phyloP scores from a whole-genome alignment of 1,140 invertebrate genomes.

The Diabrotica undecimpunctata region DNA sequence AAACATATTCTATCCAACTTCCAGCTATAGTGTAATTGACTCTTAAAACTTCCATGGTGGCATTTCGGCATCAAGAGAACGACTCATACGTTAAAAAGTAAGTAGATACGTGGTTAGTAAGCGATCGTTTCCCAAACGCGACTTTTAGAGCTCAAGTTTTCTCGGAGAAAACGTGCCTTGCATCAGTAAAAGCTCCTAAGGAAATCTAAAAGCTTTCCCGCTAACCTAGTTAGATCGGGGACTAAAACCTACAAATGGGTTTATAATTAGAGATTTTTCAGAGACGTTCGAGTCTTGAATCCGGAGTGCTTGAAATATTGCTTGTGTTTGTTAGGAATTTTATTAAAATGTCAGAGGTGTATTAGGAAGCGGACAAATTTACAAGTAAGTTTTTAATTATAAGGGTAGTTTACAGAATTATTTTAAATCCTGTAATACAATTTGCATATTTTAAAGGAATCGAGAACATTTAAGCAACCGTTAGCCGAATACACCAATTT shows the following conservation, averaged over 20 bases:
- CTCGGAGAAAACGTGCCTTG: slow-evolving; percentile 7
- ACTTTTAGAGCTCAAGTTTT: slow-evolving; percentile 12
- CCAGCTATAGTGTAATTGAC: slow-evolving; percentile 7
- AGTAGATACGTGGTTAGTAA: slow-evolving; percentile 21
- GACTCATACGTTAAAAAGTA: slow-evolving; percentile 24
- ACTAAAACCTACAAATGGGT: slow-evolving; percentile 25
- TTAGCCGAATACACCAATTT: no score
- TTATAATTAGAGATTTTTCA: slow-evolving; percentile 20
- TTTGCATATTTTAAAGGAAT: no score
- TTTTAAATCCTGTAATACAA: no score
- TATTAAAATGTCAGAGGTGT: no score
- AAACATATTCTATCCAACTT: not conserved
- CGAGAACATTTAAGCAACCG: no score
- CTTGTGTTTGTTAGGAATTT: not conserved
- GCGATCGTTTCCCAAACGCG: slow-evolving; percentile 20
- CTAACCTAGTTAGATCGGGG: slow-evolving; percentile 24
- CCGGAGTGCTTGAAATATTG: slow-evolving; percentile 10
- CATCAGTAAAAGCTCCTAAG: slow-evolving; percentile 9
- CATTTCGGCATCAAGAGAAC: not conserved
- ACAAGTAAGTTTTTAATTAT: no score
- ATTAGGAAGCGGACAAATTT: no score
- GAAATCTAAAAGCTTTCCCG: slow-evolving; percentile 25
- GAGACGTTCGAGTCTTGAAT: slow-evolving; percentile 8
- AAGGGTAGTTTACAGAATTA: no score
- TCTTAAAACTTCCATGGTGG: slow-evolving; percentile 1